Evolutionary conservation across 2,113 vertebrate genomes (phyloP).

Genomic region (Xyrauchen texanus): DNA sequence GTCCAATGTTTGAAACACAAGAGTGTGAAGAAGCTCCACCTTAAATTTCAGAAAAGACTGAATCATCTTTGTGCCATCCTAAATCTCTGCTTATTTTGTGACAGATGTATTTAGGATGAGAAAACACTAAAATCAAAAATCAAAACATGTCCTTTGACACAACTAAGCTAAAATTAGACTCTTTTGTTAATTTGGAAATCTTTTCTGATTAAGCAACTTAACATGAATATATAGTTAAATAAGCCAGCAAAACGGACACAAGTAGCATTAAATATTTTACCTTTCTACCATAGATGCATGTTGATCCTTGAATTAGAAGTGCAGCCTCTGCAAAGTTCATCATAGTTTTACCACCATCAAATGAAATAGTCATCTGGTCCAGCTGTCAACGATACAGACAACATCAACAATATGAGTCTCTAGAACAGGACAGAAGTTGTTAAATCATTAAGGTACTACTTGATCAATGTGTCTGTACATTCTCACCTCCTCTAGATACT

Average conservation of each 20-base stretch:
- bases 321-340: slow-evolving; percentile 94
- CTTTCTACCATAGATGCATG: slow-evolving; percentile 94
- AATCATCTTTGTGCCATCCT: not conserved
- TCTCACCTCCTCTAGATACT: slow-evolving; percentile 90
- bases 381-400: slow-evolving; percentile 69
- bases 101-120: not conserved
- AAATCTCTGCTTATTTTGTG: not conserved
- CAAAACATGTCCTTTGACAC: not conserved
- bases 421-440: not conserved
- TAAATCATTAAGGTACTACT: not conserved
- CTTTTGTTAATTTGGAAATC: too few relatives aligned
- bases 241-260: too few relatives aligned
- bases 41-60: slow-evolving; percentile 55
- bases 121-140: not conserved
- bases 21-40: slow-evolving; percentile 90
- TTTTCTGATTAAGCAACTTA: too few relatives aligned
- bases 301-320: slow-evolving; percentile 88
- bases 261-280: slow-evolving; percentile 61
- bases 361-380: slow-evolving; percentile 91
- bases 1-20: slow-evolving; percentile 90
- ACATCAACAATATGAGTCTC: not conserved
- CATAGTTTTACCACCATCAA: slow-evolving; percentile 85
- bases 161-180: not conserved
- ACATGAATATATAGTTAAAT: too few relatives aligned
- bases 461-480: not conserved